A percentile compares a stretch with the other conserved stretches of the same genome.
These are phyloP conservation scores for Drosophila orosa DNA, from an alignment of 1,140 invertebrate species.

Conservation along the genomic window DNA sequence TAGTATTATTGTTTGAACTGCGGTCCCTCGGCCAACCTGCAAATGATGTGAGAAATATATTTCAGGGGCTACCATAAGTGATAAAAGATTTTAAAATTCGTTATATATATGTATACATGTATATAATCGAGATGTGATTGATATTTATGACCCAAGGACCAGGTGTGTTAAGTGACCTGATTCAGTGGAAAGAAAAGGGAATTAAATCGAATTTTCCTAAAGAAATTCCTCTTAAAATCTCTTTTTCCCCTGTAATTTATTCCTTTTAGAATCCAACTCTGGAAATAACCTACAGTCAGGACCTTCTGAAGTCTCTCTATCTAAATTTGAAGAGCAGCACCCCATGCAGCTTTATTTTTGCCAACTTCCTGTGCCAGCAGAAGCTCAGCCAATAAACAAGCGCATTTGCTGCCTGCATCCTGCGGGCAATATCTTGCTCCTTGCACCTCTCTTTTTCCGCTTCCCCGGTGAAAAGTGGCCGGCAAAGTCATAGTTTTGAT, in stretches of 20 bases:
- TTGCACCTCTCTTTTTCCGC: neutral
- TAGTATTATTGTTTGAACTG: constrained; percentile 46
- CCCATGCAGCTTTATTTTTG: constrained; percentile 14
- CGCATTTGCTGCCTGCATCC: constrained; percentile 43
- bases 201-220: neutral
- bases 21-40: constrained; percentile 24
- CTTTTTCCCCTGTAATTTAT: neutral
- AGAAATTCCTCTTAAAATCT: neutral
- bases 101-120: too few species aligned
- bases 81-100: constrained; percentile 41
- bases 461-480: constrained; percentile 1
- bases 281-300: neutral
- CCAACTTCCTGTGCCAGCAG: constrained; percentile 8
- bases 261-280: too few species aligned
- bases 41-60: constrained; percentile 52
- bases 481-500: constrained; percentile 52
- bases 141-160: constrained; percentile 29
- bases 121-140: constrained; percentile 38
- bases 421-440: constrained; percentile 20
- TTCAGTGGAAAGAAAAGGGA: neutral
- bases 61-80: constrained; percentile 13
- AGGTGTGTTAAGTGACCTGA: constrained; percentile 30
- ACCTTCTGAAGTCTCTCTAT: neutral
- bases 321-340: constrained; percentile 5
- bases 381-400: constrained; percentile 62